Evolutionary conservation across 2,888 invertebrate genomes (phyloP).

Genomic region (Cerastoderma edule): DNA sequence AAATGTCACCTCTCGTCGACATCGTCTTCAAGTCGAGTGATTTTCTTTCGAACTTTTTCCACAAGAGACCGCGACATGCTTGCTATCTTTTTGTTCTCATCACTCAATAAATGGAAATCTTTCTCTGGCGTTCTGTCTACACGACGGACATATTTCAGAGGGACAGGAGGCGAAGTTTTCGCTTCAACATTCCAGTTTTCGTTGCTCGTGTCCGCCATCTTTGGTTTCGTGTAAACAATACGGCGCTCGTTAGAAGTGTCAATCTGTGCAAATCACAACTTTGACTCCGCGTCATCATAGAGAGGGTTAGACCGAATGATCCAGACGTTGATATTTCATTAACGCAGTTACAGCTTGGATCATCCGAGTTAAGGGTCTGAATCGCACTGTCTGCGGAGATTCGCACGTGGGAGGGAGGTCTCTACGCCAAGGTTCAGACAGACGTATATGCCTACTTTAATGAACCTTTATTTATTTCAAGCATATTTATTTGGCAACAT

Average conservation of each 20-base stretch:
- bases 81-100: slow-evolving; percentile 66
- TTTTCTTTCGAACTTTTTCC: slow-evolving; percentile 66
- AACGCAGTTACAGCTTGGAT: background rate
- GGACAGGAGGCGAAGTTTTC: slow-evolving; percentile 30
- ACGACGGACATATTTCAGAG: slow-evolving; percentile 54
- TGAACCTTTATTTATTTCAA: too few species aligned
- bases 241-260: slow-evolving; percentile 40
- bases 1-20: slow-evolving; percentile 76
- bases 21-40: slow-evolving; percentile 73
- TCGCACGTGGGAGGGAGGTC: too few species aligned
- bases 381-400: too few species aligned
- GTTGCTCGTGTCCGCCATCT: slow-evolving; percentile 56
- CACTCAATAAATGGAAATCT: slow-evolving; percentile 59
- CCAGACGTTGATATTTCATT: background rate
- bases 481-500: too few species aligned
- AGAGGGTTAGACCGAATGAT: background rate
- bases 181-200: background rate
- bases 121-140: slow-evolving; percentile 74
- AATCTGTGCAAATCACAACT: slow-evolving; percentile 2
- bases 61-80: slow-evolving; percentile 68
- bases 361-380: background rate
- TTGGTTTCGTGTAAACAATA: slow-evolving; percentile 67
- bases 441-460: too few species aligned
- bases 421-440: too few species aligned
- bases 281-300: background rate